Base-by-base conservation (phyloP, 2,113 vertebrate species). In the Piaya cayana region DNA sequence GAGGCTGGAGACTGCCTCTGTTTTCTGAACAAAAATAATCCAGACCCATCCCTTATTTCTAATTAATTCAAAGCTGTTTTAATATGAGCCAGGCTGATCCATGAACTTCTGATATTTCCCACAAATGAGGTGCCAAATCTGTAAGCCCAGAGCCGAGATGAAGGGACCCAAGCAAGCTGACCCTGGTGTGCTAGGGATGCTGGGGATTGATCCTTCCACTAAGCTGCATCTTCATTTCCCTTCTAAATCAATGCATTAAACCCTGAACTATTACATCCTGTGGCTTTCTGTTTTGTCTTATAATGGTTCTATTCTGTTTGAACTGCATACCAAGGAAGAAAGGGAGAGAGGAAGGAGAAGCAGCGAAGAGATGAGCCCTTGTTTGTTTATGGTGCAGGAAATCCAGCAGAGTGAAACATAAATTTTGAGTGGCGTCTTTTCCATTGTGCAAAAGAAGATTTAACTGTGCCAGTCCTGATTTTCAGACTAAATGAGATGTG, bases 401-500 rank as follows among this genome's bases (percentile, higher is more conserved):
- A 64, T 22, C 55, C 65, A 49, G 56, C 88, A 78, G 94, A 82
- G 62, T 59, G 65, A 53, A 84, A 26, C 63, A 89, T 55, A 52
- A 36, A 59, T 92, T 79, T 32, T 32, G 70, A 76, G 58, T 20
- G 86, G 77, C 87, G 62, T 39, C 39, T 88, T 86, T 59, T 68
- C 91, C 74, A 86, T 63, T 72, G 63, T 4, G 3, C 32, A 63
- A 68, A 76, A 94, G 81, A 69, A 93, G 75, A 92, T 69, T 89
- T 87, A 85, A 69, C 58, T 3, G 22, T 72, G 86, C 62, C 93
- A 80, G 43, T 34, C 81, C 72, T 25, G 8, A 22, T 89, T 92
- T 88, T 82, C 91, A 91, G 89, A 62, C 70, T 89, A 58, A 95
- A 82, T 58, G 85, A 52, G 81, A 85, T 26, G 37, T 62, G 81